Evolutionary conservation across 2,113 vertebrate genomes (phyloP), one percentile per base, ranked within the genome.

Genomic region (Mastomys coucha): DNA sequence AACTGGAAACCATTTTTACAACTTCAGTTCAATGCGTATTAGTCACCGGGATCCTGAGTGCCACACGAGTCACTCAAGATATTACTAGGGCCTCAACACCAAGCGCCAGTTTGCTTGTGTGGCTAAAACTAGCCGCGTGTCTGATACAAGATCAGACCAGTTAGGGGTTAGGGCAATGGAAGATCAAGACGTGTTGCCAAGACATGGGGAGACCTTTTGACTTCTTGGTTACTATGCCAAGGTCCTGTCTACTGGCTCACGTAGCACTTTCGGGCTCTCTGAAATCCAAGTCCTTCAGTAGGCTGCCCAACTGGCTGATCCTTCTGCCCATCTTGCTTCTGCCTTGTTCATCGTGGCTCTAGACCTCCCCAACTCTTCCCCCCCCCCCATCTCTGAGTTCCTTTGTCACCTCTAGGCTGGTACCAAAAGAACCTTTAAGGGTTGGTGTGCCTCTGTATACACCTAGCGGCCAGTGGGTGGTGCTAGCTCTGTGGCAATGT

Each of bases 81-180:
- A 36, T 12, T 42, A 67, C 90, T 95, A 58, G 31, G 26, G 76
- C 36, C 77, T 91, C 39, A 60, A 39, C 4, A 80, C 53, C 56
- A 24, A 67, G 63, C 78, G 60, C 78, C 53, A 39, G n/a, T 42
- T 70, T 0, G 11, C 49, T 45, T 70, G 20, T 33, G 31, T 49
- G 19, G 67, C 84, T 78, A 87, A 78, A 97, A 94, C 67, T 3
- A 77, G 58, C 53, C 75, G 24, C 33, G 33, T 82, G 95, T 88
- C 78, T 16, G 81, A 19, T 5, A 31, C 76, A 80, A 31, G 20
- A 72, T 76, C 28, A 69, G 67, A 69, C 13, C 67, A 69, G 67
- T 16, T 36, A 69, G 13, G 13, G 67, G 31, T 69, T 69, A 16
- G 67, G 67, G 31, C 67, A 69, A 17, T 33, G 31, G 67, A 69